These are phyloP conservation scores for Euura saliciscinereae DNA, from an alignment of 1,140 invertebrate genomes.

Conservation along the genomic window DNA sequence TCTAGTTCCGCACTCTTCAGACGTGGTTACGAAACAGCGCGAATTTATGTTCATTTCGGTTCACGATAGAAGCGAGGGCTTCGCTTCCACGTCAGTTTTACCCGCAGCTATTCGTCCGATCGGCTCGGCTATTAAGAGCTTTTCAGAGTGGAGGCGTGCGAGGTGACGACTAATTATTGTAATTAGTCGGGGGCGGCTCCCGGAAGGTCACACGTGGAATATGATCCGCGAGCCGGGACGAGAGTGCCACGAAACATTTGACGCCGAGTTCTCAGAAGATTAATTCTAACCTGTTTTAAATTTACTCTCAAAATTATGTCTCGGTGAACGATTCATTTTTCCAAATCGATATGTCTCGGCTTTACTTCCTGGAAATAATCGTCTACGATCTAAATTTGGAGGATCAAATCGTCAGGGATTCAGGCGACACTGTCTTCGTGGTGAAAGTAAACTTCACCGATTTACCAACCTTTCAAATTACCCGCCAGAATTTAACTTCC, in stretches of 20 bases:
- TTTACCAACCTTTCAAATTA: slow-evolving; percentile 18
- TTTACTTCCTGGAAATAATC: slow-evolving; percentile 17
- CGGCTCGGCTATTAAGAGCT: not conserved
- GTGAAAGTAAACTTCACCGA: slow-evolving; percentile 24
- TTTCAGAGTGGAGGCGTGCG: not conserved
- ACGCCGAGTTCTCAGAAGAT: not conserved
- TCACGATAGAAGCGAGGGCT: too few relatives aligned
- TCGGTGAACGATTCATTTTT: not conserved
- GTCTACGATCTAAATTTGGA: slow-evolving; percentile 7
- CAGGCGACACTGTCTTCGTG: slow-evolving; percentile 14
- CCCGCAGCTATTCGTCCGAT: not conserved
- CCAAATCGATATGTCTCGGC: slow-evolving; percentile 11
- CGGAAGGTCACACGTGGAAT: not conserved
- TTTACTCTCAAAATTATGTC: not conserved
- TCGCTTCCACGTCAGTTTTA: too few relatives aligned
- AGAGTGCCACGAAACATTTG: too few relatives aligned
- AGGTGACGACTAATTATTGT: not conserved
- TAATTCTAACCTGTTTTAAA: not conserved
- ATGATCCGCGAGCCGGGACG: too few relatives aligned
- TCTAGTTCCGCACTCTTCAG: not conserved
- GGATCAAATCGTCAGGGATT: slow-evolving; percentile 17
- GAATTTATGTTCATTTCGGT: too few relatives aligned
- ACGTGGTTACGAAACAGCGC: too few relatives aligned
- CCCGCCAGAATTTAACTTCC: not conserved
- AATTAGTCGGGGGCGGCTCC: not conserved